Evolutionary conservation across 2,797 vertebrate genomes (phyloP), one percentile per base, ranked within the genome.

Genomic region (Peromyscus attwateri): DNA sequence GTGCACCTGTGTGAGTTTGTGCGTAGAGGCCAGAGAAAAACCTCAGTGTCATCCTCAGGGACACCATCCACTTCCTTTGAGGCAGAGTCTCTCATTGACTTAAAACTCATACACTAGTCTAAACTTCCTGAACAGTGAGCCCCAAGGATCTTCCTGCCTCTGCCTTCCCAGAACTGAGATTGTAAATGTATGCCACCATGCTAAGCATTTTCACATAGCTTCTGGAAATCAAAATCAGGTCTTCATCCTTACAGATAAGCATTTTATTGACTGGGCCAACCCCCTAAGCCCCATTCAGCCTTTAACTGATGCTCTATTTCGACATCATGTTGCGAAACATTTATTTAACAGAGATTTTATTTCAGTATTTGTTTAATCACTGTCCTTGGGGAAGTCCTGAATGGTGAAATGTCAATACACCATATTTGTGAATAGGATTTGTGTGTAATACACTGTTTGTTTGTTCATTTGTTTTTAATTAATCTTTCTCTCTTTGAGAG

Each of bases 261-360:
- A 57, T 57, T 88, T 57, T 88, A 73, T 55, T 73, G 16, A 71
- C 37, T 73, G 49, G 55, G n/a, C 9, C n/a, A 57, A 40, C 17
- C 4, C 40, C 70, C 49, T 21, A 31, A 16, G 16, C 25, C 37
- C 25, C 17, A 40, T 57, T 13, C 6, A 23, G 8, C 11, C 46
- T 90, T 89, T 77, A 87, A 88, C 60, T 64, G 85, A 55, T 68
- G 83, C 21, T 89, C 29, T 77, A 29, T 88, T 94, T 91, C 49
- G 81, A 31, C 52, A 92, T 80, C 77, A 37, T 25, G 10, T 89
- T 89, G 49, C 43, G 87, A 75, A 3, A 6, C 55, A 81, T 88
- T 94, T 62, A 87, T 79, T 88, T 87, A 79, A 60, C 31, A 94
- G 52, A 37, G 11, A 49, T 73, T 27, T 14, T 87, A 73, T 73